phyloP scores from a whole-genome alignment of 2,113 vertebrate species.

The Siniperca chuatsi region DNA sequence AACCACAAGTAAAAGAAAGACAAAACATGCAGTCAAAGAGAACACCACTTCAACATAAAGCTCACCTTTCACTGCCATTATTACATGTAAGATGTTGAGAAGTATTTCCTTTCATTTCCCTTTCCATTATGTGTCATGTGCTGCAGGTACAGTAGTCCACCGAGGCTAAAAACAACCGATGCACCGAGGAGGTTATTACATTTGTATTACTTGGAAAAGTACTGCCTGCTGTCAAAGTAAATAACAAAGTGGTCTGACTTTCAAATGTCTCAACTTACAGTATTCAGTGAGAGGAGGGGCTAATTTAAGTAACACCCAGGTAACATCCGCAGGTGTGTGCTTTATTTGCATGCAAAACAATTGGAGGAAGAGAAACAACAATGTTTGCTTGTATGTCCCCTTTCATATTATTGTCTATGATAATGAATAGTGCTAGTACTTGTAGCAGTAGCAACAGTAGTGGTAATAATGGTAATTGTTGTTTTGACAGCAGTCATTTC shows the following conservation, averaged over 20 bases:
- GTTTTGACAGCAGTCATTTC: background rate
- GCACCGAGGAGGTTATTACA: constrained; percentile 34
- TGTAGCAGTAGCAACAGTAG: background rate
- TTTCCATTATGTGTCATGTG: constrained; percentile 54
- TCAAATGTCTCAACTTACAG: constrained; percentile 65
- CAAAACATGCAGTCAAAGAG: background rate
- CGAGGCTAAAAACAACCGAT: background rate
- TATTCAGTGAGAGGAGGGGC: constrained; percentile 57
- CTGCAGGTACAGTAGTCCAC: constrained; percentile 34
- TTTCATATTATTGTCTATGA: too few species aligned
- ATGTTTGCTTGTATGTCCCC: constrained; percentile 13
- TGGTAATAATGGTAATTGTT: too few species aligned
- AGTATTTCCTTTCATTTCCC: constrained; percentile 38
- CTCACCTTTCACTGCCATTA: constrained; percentile 67
- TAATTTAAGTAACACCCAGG: constrained; percentile 29
- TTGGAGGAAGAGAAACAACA: constrained; percentile 22
- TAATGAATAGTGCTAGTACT: background rate
- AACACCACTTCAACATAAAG: background rate
- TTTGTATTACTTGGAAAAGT: constrained; percentile 8
- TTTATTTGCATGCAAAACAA: constrained; percentile 61
- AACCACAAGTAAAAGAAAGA: background rate
- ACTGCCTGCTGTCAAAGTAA: constrained; percentile 56
- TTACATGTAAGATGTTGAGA: constrained; percentile 8
- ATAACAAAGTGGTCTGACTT: constrained; percentile 57
- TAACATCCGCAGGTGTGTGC: constrained; percentile 44